phyloP scores from a whole-genome alignment of 2,113 vertebrate species.

The Suricata suricatta region DNA sequence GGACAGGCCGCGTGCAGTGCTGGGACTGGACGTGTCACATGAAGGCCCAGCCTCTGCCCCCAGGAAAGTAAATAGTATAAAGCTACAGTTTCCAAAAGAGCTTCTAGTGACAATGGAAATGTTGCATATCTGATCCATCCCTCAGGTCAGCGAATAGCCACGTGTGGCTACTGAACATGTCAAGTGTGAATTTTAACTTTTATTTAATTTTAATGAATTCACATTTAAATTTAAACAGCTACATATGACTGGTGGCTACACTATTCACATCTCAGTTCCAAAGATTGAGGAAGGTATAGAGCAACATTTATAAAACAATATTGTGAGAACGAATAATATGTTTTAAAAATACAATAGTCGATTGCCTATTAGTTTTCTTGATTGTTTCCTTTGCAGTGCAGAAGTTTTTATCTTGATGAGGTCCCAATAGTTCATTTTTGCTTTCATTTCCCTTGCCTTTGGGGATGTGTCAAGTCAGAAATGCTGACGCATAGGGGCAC shows the following conservation, averaged over 20 bases:
- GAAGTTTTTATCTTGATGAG: too few species aligned
- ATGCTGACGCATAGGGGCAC: too few species aligned
- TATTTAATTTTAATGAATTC: neutral
- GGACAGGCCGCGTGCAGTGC: too few species aligned
- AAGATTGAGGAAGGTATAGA: neutral
- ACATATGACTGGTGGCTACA: neutral
- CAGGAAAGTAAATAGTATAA: neutral
- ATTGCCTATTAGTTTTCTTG: too few species aligned
- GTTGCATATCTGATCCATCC: rapidly evolving
- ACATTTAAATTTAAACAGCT: neutral
- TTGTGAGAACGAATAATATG: neutral
- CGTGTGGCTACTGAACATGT: rapidly evolving
- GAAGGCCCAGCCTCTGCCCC: too few species aligned
- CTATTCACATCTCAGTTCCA: neutral
- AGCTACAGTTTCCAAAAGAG: neutral
- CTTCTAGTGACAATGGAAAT: neutral
- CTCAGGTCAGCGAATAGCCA: rapidly evolving
- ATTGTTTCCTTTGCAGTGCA: too few species aligned
- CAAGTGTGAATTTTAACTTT: neutral
- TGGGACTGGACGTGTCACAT: rapidly evolving
- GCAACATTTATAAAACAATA: neutral
- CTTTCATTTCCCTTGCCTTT: too few species aligned
- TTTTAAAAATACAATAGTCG: neutral
- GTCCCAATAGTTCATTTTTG: too few species aligned
- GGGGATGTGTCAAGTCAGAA: too few species aligned